phyloP scores from a whole-genome alignment of 2,888 invertebrate genomes.

The Brachynemurus nebulosus region DNA sequence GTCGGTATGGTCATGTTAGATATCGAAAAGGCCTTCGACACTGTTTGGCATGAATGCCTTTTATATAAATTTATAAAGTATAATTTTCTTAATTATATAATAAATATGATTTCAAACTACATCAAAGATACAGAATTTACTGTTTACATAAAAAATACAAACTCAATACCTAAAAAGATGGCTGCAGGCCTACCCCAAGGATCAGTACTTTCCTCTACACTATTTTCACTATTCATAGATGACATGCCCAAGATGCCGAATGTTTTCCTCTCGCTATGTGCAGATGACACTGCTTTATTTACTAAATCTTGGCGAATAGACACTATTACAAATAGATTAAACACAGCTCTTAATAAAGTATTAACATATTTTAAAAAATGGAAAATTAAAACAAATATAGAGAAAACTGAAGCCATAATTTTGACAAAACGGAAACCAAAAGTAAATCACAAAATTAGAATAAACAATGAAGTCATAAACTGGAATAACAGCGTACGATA shows the following conservation, averaged over 20 bases:
- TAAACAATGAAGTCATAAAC: no score
- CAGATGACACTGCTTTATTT: constrained; percentile 19
- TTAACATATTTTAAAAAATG: not conserved
- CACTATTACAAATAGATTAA: not conserved
- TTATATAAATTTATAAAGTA: constrained; percentile 21
- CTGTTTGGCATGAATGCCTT: constrained; percentile 23
- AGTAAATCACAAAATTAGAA: no score
- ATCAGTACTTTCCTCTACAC: constrained; percentile 14
- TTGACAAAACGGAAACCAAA: not conserved
- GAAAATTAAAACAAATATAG: not conserved
- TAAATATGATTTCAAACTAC: constrained; percentile 20
- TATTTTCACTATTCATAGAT: constrained; percentile 16
- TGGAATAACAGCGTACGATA: no score
- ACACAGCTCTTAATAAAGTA: not conserved
- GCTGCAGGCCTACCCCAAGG: constrained; percentile 16
- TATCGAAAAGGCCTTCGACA: constrained; percentile 26
- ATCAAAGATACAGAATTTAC: constrained; percentile 17
- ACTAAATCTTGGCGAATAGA: not conserved
- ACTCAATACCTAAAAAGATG: constrained; percentile 12
- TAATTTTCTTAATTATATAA: constrained; percentile 16
- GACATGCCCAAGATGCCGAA: constrained; percentile 14
- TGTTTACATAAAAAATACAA: constrained; percentile 16
- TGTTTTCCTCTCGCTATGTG: constrained; percentile 15
- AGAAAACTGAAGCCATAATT: not conserved
- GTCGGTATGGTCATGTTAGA: constrained; percentile 23